Evolutionary conservation across 2,113 vertebrate species (phyloP), one percentile per base, ranked within the genome.

Genomic region (Grallaria varia): DNA sequence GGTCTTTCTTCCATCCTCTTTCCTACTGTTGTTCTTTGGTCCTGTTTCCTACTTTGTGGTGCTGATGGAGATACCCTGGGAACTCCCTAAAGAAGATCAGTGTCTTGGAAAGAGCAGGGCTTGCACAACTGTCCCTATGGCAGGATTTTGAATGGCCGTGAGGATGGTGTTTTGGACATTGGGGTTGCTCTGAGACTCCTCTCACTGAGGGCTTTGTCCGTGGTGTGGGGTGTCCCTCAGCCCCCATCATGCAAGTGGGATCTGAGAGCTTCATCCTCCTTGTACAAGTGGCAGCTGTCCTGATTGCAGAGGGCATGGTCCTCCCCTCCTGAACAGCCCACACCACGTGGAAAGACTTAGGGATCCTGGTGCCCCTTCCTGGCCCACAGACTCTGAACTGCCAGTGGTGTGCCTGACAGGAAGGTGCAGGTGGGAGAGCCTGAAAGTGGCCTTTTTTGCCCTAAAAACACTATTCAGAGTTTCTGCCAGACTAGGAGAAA

Each of bases 201-300:
- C 30, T 50, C 3, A 0, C 3, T 67, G 42, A 18, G 27, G 16
- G 37, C 39, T 60, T 72, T 5, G 4, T 66, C 72, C 11, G 15
- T 66, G 55, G 7, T 13, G 6, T 10, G 7, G 18, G 33, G 8
- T 49, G 42, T 35, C 55, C 31, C 30, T 91, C 44, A 64, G 40
- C 22, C 37, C 20, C 1, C 1, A 11, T 53, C 31, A 45, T 42
- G 31, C 60, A 81, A 56, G 45, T 33, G 23, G n/a, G 55, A 45
- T 31, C 55, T 0, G 1, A 73, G 44, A 45, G 4, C 72, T 30
- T 60, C 3, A 0, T 59, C 21, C 20, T 64, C 22, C 30, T 19
- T 33, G 49, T 49, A 13, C 7, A 17, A 55, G 52, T 47, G 37
- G 20, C 21, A 23, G 1, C 28, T 77, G n/a, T 71, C 52, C 71